A percentile compares a stretch with the other conserved stretches of the same genome.
phyloP scores from a whole-genome alignment of 1,140 invertebrate genomes.

The Drosophila nigromelanica region DNA sequence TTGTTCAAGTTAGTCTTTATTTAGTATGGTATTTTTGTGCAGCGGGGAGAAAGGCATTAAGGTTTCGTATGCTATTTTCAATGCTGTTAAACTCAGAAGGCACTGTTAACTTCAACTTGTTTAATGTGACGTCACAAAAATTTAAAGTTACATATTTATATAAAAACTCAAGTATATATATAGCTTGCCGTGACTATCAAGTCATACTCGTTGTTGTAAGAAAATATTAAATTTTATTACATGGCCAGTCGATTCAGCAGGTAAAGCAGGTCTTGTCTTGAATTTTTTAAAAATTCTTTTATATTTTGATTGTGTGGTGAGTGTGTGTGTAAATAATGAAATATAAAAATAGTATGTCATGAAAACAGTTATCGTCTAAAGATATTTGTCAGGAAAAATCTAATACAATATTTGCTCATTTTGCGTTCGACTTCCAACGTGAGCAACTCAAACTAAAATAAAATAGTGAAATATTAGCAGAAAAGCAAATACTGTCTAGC shows the following conservation, averaged over 20 bases:
- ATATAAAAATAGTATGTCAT: conserved; percentile 23
- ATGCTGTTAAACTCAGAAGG: conserved; percentile 24
- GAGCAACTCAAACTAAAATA: conserved; percentile 21
- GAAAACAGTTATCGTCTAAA: conserved; percentile 1
- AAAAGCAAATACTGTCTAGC: conserved; percentile 3
- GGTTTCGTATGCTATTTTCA: background rate
- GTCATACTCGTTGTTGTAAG: background rate
- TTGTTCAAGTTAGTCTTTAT: conserved; percentile 23
- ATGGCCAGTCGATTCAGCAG: conserved; percentile 48
- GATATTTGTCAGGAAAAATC: background rate
- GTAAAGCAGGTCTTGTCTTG: conserved; percentile 49
- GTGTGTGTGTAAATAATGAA: conserved; percentile 17
- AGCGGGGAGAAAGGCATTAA: background rate
- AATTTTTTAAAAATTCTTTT: conserved; percentile 39
- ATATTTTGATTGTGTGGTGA: conserved; percentile 44
- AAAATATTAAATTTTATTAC: conserved; percentile 4
- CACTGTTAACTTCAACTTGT: conserved; percentile 3
- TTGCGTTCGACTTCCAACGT: conserved; percentile 33
- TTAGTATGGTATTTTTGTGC: conserved; percentile 25
- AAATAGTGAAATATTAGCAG: conserved; percentile 23
- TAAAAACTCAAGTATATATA: background rate
- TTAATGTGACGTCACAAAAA: conserved; percentile 1
- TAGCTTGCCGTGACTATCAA: conserved; percentile 1
- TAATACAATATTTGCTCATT: conserved; percentile 5
- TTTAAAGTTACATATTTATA: too few species aligned